Evolutionary conservation across 2,888 invertebrate genomes (phyloP), one percentile per base, ranked within the genome.

Genomic region (Spisula subtruncata): DNA sequence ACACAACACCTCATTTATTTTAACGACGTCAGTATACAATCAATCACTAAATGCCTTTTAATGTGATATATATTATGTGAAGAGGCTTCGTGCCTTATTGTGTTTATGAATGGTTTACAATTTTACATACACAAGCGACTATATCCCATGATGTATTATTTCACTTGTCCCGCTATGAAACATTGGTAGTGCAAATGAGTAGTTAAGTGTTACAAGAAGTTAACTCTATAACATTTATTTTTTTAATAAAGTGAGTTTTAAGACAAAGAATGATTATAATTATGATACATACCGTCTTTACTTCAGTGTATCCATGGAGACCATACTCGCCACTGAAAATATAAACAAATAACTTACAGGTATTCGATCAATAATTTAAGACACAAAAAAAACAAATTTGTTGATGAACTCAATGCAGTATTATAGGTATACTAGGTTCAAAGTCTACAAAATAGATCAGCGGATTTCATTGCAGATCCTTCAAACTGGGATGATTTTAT

Each of bases 301-400:
- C 94, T 93, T 96, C 96, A 41, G 94, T 91, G 88, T 96, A 96
- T 60, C 95, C 91, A 56, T 93, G 91, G 29, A 96, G 89, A 16
- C 96, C 96, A 89, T 96, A 96, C 82, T 95, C 94, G 35, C 96
- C 96, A 96, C 98, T 98, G 93, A 29, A 94, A 93, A 71, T 54
- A 54, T 51, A 79, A 51, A 48, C 41, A 41, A 41, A 41, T 41
- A 41, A 41, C 41, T 2, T 41, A 41, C 2, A 41, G 8, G 41
- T n/a, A n/a, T n/a, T n/a, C n/a, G n/a, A n/a, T 5, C 41, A 41
- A 41, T 8, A 41, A 41, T 5, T 41, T 41, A 2, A 41, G 41
- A 41, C 41, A 41, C 2, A 41, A 41, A 2, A 41, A 8, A 2
- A 41, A 5, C 2, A 41, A 41, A 5, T 41, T 41, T 41, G 41